Conservation (phyloP, 2,113 vertebrate genomes). For the Sterna hirundo region DNA sequence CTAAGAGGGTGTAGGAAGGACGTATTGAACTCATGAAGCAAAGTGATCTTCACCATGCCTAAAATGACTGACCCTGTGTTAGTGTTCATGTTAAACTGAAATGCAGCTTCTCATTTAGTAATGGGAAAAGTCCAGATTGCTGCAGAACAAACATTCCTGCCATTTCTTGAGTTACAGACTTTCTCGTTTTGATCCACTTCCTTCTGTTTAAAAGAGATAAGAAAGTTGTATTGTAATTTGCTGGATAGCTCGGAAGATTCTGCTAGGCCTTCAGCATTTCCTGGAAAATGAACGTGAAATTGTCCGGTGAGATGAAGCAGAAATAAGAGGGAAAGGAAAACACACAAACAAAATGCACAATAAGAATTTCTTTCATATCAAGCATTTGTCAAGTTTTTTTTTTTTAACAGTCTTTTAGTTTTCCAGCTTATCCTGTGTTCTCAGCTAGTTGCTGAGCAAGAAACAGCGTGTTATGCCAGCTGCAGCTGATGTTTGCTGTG, state of each 20-base stretch:
- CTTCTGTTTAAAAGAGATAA: constrained; percentile 23
- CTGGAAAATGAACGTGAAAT: neutral
- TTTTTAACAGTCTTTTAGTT: neutral
- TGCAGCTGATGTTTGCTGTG: neutral
- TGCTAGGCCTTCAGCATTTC: neutral
- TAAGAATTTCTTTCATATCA: neutral
- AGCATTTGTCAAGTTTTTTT: neutral
- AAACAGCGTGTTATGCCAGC: neutral
- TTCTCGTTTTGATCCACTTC: neutral
- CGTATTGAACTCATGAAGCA: neutral
- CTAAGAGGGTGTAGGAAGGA: neutral
- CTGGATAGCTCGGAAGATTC: neutral
- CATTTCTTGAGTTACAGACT: neutral
- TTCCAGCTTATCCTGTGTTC: neutral
- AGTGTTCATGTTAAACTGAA: neutral
- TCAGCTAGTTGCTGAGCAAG: neutral
- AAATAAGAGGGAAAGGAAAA: neutral
- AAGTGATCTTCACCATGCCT: neutral
- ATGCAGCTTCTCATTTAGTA: neutral
- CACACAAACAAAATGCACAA: neutral
- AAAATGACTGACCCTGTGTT: neutral
- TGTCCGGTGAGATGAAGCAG: neutral
- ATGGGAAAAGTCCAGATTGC: neutral
- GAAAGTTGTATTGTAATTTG: neutral
- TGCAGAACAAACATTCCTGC: neutral